Base-by-base conservation (phyloP, 1,140 invertebrate genomes). In the Microplitis mediator region DNA sequence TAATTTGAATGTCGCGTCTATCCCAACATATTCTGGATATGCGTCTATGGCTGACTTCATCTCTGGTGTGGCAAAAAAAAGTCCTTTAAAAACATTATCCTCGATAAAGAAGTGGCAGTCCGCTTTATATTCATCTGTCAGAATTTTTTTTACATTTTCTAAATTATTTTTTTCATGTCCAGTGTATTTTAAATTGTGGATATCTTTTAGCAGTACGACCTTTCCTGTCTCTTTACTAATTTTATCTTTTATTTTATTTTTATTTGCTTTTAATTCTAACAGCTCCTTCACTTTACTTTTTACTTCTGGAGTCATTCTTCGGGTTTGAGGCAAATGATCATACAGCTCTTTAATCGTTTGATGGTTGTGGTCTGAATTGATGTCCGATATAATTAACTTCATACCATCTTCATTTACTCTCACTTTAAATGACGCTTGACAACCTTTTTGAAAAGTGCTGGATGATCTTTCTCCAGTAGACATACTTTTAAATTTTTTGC, bases 321-420 rank as follows among this genome's bases (percentile, higher is more conserved):
- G 34, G 1, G 16, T 62, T 64, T 64, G 54, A 23, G 72, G 67
- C 45, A 74, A 63, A 35, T 65, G 67, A 14, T 63, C 34, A 32
- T 69, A 73, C 45, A 68, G 35, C 6, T 36, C 3, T 36, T 63
- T 34, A 1, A 61, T 62, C 8, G 35, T 34, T 4, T 39, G 4
- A 36, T 73, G 71, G 61, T 73, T 73, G 34, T 73, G 71, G 4
- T 39, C 9, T 11, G 31, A 31, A 45, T 73, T 14, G n/a, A 67
- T 45, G n/a, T 34, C 45, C 4, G 52, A 56, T 16, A 73, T 9
- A 4, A 39, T 23, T 51, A 73, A 32, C n/a, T 9, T 14, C n/a
- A 14, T 23, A 9, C 64, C 71, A 52, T 61, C 34, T 8, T 31
- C 36, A 50, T 8, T 45, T 11, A 45, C 56, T 2, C 4, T 45